Base-by-base conservation (phyloP, 2,797 vertebrate genomes). In the Octomys mimax region DNA sequence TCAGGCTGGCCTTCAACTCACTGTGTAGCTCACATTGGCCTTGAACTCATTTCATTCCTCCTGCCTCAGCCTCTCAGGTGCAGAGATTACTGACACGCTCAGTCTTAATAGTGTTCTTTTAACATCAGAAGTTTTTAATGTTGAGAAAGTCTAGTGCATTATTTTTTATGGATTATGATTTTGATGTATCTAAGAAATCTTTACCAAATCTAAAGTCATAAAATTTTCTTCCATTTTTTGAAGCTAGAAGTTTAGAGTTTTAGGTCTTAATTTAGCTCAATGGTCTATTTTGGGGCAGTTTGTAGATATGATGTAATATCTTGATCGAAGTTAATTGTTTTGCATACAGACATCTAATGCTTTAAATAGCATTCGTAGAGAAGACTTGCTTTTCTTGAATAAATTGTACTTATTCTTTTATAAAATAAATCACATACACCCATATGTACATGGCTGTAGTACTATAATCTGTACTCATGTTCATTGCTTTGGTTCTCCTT, bases 131-230 rank as follows among this genome's bases (percentile, higher is more conserved):
- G 11, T 80, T 81, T 91, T 42, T 11, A 89, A 73, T 81, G 73
- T 89, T 92, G 39, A 75, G 33, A 3, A 89, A 89, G 28, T 11
- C 39, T 14, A 24, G 33, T 70, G 70, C 73, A 80, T 86, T 64
- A 87, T 28, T 79, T 81, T 89, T 81, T 85, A 57, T 57, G 18
- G 6, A 79, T 64, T 3, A 46, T 59, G 33, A 33, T 77, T 71
- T 82, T 81, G 33, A 36, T 82, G 19, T n/a, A 59, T 13, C 71
- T 90, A 83, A 83, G 57, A 96, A 90, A 87, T 19, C 59, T 68
- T 90, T 77, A 19, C 12, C 11, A 49, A 46, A 70, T 54, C 21
- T 39, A 66, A 73, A 93, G 57, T 46, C 28, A 85, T 42, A 91
- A 91, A 1, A 7, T 49, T 93, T 52, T 57, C 4, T 66, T 49